Percentiles rank a stretch among this genome's conserved stretches.
Evolutionary conservation across 2,797 vertebrate species (phyloP).

Genomic region (Sebastes steindachneri): DNA sequence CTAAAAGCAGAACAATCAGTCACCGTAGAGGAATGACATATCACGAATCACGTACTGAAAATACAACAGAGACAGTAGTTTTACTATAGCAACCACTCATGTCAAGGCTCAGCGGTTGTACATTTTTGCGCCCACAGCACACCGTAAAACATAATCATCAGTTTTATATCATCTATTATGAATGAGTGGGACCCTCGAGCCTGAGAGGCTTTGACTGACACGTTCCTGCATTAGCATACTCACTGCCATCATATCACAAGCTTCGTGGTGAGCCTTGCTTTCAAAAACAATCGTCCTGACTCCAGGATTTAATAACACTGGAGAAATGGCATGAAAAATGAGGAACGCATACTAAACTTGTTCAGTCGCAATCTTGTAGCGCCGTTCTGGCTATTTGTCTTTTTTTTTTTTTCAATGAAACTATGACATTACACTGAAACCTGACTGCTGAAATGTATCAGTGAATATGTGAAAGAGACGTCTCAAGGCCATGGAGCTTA

Average conservation of each 20-base stretch:
- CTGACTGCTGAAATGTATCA: neutral
- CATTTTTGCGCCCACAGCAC: neutral
- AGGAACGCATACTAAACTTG: conserved; percentile 4
- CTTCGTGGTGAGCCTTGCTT: conserved; percentile 28
- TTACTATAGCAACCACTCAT: neutral
- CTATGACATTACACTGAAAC: neutral
- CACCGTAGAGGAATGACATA: neutral
- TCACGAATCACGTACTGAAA: neutral
- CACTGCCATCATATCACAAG: conserved; percentile 34
- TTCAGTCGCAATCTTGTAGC: neutral
- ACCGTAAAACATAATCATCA: neutral
- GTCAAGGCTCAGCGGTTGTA: neutral
- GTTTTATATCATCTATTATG: neutral
- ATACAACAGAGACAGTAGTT: neutral
- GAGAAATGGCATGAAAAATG: neutral
- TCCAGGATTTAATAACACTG: conserved; percentile 26
- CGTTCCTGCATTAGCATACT: conserved; percentile 30
- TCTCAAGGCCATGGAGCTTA: conserved; percentile 31
- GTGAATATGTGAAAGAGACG: conserved; percentile 9
- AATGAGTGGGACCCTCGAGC: conserved; percentile 1
- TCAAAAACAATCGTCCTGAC: conserved; percentile 46
- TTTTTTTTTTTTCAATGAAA: neutral
- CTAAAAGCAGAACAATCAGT: neutral
- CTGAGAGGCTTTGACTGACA: conserved; percentile 40
- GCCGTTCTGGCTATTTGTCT: neutral